Evolutionary conservation across 2,113 vertebrate species (phyloP).

Genomic region (Pithys albifrons): DNA sequence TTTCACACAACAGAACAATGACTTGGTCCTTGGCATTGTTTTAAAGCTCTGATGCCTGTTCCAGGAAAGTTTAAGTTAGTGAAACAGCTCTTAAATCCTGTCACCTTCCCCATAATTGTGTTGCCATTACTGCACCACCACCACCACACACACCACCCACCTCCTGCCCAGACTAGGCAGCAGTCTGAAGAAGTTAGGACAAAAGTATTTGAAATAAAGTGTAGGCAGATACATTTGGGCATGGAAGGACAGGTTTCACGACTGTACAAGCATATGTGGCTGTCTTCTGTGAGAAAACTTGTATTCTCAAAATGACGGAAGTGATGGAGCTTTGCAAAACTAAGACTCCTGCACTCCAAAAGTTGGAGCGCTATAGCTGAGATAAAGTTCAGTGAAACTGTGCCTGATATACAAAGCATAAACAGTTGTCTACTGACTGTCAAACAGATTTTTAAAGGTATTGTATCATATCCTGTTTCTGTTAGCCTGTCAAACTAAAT

Average conservation of each 20-base stretch:
- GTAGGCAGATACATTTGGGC: neutral
- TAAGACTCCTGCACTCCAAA: neutral
- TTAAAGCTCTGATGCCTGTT: neutral
- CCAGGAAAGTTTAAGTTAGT: neutral
- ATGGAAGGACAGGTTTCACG: neutral
- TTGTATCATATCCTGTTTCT: slow-evolving; percentile 20
- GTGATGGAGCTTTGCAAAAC: neutral
- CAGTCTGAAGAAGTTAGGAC: neutral
- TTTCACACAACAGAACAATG: neutral
- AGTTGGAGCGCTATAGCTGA: neutral
- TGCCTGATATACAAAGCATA: neutral
- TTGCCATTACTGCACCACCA: neutral
- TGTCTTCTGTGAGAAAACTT: neutral
- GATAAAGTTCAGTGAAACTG: neutral
- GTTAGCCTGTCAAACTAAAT: neutral
- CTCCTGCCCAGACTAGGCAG: neutral
- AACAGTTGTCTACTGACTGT: neutral
- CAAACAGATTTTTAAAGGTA: neutral
- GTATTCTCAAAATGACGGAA: neutral
- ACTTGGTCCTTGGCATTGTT: neutral
- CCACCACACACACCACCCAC: neutral
- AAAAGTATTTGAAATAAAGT: neutral
- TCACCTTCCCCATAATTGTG: neutral
- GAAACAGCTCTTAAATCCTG: neutral
- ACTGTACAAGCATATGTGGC: neutral